Evolutionary conservation across 2,797 vertebrate genomes (phyloP).

Genomic region (Clarias laeviceps): DNA sequence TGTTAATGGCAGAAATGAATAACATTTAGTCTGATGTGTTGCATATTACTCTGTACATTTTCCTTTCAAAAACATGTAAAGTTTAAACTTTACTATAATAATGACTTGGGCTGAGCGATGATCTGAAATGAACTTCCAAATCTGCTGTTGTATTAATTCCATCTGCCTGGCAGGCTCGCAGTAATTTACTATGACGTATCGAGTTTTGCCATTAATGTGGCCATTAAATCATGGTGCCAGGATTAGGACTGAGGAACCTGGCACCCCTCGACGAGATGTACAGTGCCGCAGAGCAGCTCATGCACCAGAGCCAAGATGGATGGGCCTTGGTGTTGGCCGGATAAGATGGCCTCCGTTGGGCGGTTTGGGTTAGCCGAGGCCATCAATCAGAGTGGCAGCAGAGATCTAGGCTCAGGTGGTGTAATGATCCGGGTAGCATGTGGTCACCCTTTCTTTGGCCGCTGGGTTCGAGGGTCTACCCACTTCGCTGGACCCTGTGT

Average conservation of each 20-base stretch:
- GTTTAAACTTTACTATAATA: slow-evolving; percentile 10
- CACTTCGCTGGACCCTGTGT: slow-evolving; percentile 67
- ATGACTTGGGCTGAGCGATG: slow-evolving; percentile 46
- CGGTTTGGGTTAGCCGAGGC: slow-evolving; percentile 71
- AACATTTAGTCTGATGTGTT: not conserved
- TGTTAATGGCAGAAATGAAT: slow-evolving; percentile 30
- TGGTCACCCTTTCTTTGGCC: slow-evolving; percentile 72
- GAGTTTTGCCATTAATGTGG: slow-evolving; percentile 64
- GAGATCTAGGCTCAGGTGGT: slow-evolving; percentile 75
- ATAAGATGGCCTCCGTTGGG: slow-evolving; percentile 73
- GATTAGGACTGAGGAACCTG: slow-evolving; percentile 66
- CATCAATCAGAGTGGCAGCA: slow-evolving; percentile 78
- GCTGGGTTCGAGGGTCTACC: slow-evolving; percentile 75
- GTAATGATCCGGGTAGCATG: slow-evolving; percentile 81
- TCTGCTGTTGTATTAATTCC: slow-evolving; percentile 54
- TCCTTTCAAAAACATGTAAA: slow-evolving; percentile 1
- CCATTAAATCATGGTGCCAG: slow-evolving; percentile 69
- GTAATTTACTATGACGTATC: slow-evolving; percentile 62
- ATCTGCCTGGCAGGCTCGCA: slow-evolving; percentile 55
- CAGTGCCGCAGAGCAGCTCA: slow-evolving; percentile 65
- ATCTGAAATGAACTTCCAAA: slow-evolving; percentile 47
- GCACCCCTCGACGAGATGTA: slow-evolving; percentile 61
- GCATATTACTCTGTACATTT: slow-evolving; percentile 5
- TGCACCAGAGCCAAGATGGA: slow-evolving; percentile 72
- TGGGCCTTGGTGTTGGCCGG: slow-evolving; percentile 65